Conservation (phyloP, 1,140 invertebrate genomes). For the Drosophila pachea region DNA sequence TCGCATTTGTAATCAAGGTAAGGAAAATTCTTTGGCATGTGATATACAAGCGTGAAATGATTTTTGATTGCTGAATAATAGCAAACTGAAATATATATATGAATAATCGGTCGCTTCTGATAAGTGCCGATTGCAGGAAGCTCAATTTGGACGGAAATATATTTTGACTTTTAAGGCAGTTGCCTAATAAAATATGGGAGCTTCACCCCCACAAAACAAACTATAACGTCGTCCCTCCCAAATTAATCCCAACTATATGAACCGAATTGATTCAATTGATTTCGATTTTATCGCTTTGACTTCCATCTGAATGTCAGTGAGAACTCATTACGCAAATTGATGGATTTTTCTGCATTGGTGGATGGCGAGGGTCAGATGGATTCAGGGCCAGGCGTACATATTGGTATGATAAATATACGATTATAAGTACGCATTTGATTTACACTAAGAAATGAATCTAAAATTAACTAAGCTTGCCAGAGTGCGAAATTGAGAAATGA, state of each 20-base stretch:
- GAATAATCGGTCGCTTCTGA: conserved; percentile 50
- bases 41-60: conserved; percentile 36
- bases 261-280: conserved; percentile 60
- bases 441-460: not conserved
- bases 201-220: too few relatives aligned
- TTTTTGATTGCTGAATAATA: conserved; percentile 44
- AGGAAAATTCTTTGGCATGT: conserved; percentile 42
- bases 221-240: too few relatives aligned
- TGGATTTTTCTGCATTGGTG: conserved; percentile 16
- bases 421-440: not conserved
- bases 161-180: not conserved
- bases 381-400: not conserved
- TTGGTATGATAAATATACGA: not conserved
- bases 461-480: not conserved
- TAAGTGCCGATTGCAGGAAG: conserved; percentile 40
- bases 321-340: conserved; percentile 70
- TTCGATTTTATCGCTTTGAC: conserved; percentile 15
- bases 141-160: conserved; percentile 17
- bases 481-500: conserved; percentile 1
- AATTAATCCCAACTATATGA: conserved; percentile 38
- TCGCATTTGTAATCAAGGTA: conserved; percentile 14
- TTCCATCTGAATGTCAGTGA: conserved; percentile 47
- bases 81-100: conserved; percentile 47
- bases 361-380: conserved; percentile 14
- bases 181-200: not conserved